Evolutionary conservation across 1,140 invertebrate genomes (phyloP).

Genomic region (Vollenhovia emeryi): DNA sequence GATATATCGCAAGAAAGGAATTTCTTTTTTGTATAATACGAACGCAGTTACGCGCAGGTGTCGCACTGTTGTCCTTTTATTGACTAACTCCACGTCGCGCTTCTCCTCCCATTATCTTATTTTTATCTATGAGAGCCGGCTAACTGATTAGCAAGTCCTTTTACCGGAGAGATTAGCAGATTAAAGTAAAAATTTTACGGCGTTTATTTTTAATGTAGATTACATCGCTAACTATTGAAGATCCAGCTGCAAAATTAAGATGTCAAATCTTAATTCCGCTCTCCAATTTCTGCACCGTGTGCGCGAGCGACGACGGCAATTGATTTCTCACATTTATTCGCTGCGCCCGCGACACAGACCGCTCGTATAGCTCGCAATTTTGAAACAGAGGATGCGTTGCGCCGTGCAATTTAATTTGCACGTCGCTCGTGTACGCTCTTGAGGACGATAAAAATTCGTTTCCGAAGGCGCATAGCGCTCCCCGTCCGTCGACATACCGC

Average conservation of each 20-base stretch:
- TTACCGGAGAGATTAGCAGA: neutral
- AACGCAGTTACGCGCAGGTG: neutral
- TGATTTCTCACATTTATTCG: constrained; percentile 27
- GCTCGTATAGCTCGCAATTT: constrained; percentile 22
- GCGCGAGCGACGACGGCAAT: neutral
- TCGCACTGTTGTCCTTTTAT: neutral
- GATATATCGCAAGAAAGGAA: neutral
- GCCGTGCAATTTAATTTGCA: constrained; percentile 46
- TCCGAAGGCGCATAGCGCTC: constrained; percentile 6
- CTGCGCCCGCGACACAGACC: neutral
- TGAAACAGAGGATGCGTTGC: constrained; percentile 37
- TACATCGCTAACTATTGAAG: neutral
- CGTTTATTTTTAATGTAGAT: neutral
- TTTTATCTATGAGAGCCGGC: too few relatives aligned
- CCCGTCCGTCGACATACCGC: neutral
- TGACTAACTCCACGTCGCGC: neutral
- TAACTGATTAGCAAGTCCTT: neutral
- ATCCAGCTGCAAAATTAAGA: neutral
- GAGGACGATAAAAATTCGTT: constrained; percentile 56
- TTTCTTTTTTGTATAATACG: neutral
- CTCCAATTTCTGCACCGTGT: neutral
- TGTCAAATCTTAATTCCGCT: neutral
- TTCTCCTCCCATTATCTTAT: neutral
- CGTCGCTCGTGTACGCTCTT: constrained; percentile 45
- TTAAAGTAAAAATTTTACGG: neutral